Evolutionary conservation across 2,113 vertebrate genomes (phyloP).

Genomic region (Trematomus loennbergii): DNA sequence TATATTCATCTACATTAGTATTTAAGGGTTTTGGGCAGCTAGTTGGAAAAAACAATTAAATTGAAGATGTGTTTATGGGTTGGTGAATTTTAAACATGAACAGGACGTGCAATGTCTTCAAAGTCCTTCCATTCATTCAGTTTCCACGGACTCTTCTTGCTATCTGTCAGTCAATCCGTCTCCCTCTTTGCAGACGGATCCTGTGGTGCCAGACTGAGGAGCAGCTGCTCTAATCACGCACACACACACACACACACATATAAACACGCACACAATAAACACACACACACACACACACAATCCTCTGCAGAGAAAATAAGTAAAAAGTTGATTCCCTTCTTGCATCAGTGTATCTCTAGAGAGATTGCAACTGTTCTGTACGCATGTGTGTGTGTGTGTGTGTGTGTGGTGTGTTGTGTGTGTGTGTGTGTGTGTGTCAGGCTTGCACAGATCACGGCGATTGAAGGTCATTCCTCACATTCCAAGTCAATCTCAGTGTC

Average conservation of each 20-base stretch:
- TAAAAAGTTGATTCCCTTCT: conserved; percentile 6
- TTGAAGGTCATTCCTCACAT: conserved; percentile 50
- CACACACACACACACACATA: conserved; percentile 19
- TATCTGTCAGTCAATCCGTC: conserved; percentile 43
- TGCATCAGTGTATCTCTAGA: neutral
- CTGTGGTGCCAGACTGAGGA: conserved; percentile 38
- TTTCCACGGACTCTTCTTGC: neutral
- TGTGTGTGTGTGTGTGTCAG: conserved; percentile 14
- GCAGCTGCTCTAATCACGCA: conserved; percentile 43
- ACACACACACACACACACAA: conserved; percentile 10
- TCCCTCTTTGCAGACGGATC: conserved; percentile 20
- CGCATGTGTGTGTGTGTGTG: conserved; percentile 18
- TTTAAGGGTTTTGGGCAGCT: too few species aligned
- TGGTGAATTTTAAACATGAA: too few species aligned
- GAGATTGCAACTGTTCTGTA: neutral
- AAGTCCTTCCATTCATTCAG: neutral
- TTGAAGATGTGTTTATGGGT: too few species aligned
- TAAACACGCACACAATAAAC: conserved; percentile 8
- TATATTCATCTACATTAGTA: too few species aligned
- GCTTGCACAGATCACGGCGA: conserved; percentile 31
- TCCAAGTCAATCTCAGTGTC: conserved; percentile 40
- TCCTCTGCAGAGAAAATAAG: neutral
- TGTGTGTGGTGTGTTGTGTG: conserved; percentile 24
- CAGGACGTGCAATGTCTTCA: too few species aligned
- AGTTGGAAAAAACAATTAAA: too few species aligned